Base-by-base conservation (phyloP, 2,888 invertebrate species). In the Eupsilia transversa region DNA sequence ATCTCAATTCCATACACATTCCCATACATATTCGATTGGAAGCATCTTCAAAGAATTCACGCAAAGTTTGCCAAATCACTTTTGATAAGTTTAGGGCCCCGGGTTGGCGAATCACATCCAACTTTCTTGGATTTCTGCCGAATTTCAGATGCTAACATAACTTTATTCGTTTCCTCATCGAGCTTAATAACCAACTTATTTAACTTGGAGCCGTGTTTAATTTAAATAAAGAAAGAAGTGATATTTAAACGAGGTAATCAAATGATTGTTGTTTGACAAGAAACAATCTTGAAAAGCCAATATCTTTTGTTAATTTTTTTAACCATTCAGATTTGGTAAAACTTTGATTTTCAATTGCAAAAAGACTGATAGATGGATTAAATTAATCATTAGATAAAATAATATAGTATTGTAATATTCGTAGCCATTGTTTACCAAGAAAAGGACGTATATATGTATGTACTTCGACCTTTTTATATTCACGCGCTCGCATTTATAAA, bases 1-100 rank as follows among this genome's bases (percentile, higher is more conserved):
- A 68, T 80, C 79, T 84, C 84, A 87, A 87, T 87, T 88, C 80
- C 77, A 76, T 82, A 74, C 82, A 84, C 79, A 88, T 88, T 80
- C 67, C 79, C 72, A 74, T 79, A 83, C 72, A 88, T 86, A 89
- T 91, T 88, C 88, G 86, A 87, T 86, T 85, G 77, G 83, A 89
- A 90, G 87, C 88, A 90, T 91, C 89, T 88, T 90, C 89, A 92
- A 92, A 92, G 92, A 93, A 92, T 92, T 91, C 88, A 87, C 90
- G 88, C 88, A 85, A 92, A 94, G 91, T 94, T 94, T 93, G 92
- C 95, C 94, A 95, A 95, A 95, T 95, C 95, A 93, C 94, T 95
- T 95, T 94, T 91, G 92, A 92, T 91, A 94, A 94, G 91, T 94
- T 93, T 90, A 91, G 89, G 89, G 82, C 88, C 89, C 85, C 85